These are phyloP conservation scores for Vanessa tameamea DNA, from an alignment of 1,140 invertebrate species.

Conservation along the genomic window DNA sequence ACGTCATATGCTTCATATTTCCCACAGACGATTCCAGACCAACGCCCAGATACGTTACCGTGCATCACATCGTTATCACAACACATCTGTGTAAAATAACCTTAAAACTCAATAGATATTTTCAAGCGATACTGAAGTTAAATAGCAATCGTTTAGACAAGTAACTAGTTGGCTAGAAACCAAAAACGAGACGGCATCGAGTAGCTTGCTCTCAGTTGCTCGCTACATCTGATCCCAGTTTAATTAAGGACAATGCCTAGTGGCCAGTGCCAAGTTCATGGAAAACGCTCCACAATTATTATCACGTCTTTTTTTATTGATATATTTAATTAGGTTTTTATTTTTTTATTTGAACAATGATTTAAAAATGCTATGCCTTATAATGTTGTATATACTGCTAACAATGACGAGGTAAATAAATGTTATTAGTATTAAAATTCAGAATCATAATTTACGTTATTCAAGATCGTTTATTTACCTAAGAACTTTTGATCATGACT, in stretches of 20 bases:
- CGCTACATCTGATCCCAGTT: conserved; percentile 59
- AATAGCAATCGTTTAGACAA: conserved; percentile 45
- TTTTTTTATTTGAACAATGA: neutral
- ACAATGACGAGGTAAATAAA: too few relatives aligned
- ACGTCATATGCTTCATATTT: neutral
- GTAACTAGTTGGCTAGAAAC: conserved; percentile 61
- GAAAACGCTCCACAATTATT: conserved; percentile 34
- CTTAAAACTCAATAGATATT: conserved; percentile 27
- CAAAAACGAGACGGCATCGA: conserved; percentile 54
- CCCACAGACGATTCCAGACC: neutral
- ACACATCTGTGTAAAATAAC: conserved; percentile 19
- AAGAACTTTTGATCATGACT: too few relatives aligned
- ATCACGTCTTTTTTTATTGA: neutral
- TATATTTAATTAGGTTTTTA: neutral
- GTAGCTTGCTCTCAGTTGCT: conserved; percentile 41
- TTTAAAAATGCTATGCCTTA: neutral
- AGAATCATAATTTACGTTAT: too few relatives aligned
- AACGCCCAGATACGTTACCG: neutral
- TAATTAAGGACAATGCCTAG: conserved; percentile 57
- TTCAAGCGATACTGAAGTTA: conserved; percentile 26
- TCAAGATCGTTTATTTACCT: too few relatives aligned
- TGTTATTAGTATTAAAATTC: too few relatives aligned
- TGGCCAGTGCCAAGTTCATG: conserved; percentile 52
- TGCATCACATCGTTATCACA: conserved; percentile 7
- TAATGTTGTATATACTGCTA: too few relatives aligned